A percentile compares a stretch with the other conserved stretches of the same genome.
These are phyloP conservation scores for Gulo gulo DNA, from an alignment of 2,113 vertebrate species.

Conservation along the genomic window DNA sequence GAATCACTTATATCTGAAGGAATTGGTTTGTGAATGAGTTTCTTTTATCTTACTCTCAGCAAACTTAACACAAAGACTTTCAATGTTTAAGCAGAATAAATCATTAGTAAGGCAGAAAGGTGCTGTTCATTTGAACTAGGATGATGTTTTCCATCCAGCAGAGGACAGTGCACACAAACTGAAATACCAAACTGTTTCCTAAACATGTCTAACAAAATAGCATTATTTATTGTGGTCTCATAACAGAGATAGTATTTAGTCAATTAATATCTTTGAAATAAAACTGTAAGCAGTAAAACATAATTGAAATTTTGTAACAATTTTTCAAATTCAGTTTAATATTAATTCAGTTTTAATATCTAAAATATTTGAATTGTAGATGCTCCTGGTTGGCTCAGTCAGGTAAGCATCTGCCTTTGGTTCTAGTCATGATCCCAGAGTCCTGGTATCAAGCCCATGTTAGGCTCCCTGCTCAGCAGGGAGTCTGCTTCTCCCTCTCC, in stretches of 20 bases:
- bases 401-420: background rate
- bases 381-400: background rate
- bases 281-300: slow-evolving; percentile 5
- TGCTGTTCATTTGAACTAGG: slow-evolving; percentile 26
- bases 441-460: background rate
- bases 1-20: background rate
- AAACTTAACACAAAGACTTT: slow-evolving; percentile 31
- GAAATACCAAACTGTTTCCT: slow-evolving; percentile 36
- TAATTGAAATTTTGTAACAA: background rate
- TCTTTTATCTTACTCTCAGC: background rate
- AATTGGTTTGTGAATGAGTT: background rate
- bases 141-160: slow-evolving; percentile 53
- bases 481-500: background rate
- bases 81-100: slow-evolving; percentile 13
- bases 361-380: slow-evolving; percentile 30
- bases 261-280: slow-evolving; percentile 24
- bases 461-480: background rate
- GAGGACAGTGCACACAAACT: slow-evolving; percentile 50
- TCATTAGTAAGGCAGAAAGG: background rate
- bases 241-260: background rate
- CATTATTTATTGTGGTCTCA: background rate
- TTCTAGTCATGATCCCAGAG: background rate
- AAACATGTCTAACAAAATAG: background rate
- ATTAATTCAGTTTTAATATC: slow-evolving; percentile 1
- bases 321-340: slow-evolving; percentile 33